Base-by-base conservation (phyloP, 2,113 vertebrate genomes). In the Anguilla rostrata region DNA sequence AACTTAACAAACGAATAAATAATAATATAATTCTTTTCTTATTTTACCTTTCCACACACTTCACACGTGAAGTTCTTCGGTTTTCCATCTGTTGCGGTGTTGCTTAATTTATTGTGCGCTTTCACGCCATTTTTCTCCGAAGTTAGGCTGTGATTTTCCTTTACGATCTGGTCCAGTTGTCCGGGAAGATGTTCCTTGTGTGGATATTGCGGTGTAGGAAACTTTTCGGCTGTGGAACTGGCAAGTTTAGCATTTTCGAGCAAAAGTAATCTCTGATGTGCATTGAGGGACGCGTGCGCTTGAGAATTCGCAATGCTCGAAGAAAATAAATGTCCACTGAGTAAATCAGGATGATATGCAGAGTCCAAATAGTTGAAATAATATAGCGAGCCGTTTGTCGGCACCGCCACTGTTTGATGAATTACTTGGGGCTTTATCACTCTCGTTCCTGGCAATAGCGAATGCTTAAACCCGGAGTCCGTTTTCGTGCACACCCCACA, bases 31-130 rank as follows among this genome's bases (percentile, higher is more conserved):
- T 63, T 56, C 60, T 57, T 84, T 53, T 22, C 1, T 49, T 84
- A 40, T 71, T 93, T 94, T 95, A 99, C 98, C 98, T 99, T 99
- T 92, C 98, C 98, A 92, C 98, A 99, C 88, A 99, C 97, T 94
- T 99, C 98, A 87, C 98, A 99, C n/a, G 98, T 98, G 90, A 99
- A 99, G 94, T 98, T 97, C 91, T 99, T 99, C 85, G 97, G 97
- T 85, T 99, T 99, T 2, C 97, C 97, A 82, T 98, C 98, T 0
- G 94, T 81, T 0, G 94, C 78, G 86, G 92, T 88, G 89, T 90
- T 88, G 93, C 94, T 91, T 0, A 96, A 88, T 87, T 98, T 99
- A 90, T 91, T 92, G 88, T 97, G 97, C 66, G 94, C 91, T 89
- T 98, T 99, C 40, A 90, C 93, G 63, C 92, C 92, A 57, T 89